Conservation (phyloP, 2,113 vertebrate species). For the Dinomys branickii region DNA sequence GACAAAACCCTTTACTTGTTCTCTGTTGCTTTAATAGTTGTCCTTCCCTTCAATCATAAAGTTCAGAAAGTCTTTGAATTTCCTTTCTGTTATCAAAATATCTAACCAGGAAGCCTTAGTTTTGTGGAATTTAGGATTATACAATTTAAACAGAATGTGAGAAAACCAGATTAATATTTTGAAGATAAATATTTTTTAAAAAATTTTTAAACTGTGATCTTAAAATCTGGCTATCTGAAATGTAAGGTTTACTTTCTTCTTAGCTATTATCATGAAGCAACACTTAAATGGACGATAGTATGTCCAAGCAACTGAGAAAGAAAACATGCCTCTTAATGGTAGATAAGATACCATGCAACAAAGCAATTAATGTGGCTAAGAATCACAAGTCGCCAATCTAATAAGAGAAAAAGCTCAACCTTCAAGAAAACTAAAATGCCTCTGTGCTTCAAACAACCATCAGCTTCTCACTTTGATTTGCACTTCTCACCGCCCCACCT, state of each 20-base stretch:
- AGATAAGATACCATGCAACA: not conserved
- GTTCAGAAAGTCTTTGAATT: slow-evolving; percentile 35
- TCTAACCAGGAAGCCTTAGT: not conserved
- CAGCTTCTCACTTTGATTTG: not conserved
- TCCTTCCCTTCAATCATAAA: slow-evolving; percentile 19
- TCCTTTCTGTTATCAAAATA: slow-evolving; percentile 7
- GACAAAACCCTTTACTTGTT: slow-evolving; percentile 31
- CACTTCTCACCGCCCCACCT: not conserved
- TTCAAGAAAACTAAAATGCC: not conserved
- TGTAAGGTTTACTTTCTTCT: not conserved
- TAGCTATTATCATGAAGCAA: slow-evolving; percentile 34
- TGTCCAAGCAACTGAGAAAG: not conserved
- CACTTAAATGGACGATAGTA: not conserved
- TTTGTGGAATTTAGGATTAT: not conserved
- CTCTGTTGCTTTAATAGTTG: slow-evolving; percentile 48
- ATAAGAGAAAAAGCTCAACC: slow-evolving; percentile 30
- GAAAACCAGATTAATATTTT: slow-evolving; percentile 31
- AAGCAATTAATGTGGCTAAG: not conserved
- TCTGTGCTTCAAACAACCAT: not conserved
- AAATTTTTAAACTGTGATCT: not conserved
- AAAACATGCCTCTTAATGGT: not conserved
- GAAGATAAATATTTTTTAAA: not conserved
- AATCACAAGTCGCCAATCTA: slow-evolving; percentile 2
- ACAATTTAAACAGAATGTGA: not conserved
- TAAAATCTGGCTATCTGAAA: not conserved